phyloP scores from a whole-genome alignment of 2,113 vertebrate genomes.

The Isurus oxyrinchus region DNA sequence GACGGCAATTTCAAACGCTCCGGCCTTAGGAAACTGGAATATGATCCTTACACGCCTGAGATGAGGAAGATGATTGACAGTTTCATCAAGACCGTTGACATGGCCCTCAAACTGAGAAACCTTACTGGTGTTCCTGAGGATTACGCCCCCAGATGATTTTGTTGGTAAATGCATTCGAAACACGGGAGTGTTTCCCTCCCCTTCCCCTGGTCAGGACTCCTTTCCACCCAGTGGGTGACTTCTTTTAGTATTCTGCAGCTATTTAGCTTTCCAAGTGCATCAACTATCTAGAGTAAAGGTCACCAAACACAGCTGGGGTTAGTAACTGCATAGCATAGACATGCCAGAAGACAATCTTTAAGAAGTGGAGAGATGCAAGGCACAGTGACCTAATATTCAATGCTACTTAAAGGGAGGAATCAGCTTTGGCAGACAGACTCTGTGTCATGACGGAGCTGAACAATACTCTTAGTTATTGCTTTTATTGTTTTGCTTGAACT shows the following conservation, averaged over 20 bases:
- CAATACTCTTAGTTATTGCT: not conserved
- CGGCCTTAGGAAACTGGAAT: slow-evolving; percentile 82
- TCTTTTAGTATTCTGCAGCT: not conserved
- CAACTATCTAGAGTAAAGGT: not conserved
- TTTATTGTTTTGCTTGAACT: not conserved
- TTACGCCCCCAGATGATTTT: slow-evolving; percentile 85
- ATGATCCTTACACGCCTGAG: slow-evolving; percentile 80
- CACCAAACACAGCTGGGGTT: not conserved
- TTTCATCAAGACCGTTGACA: slow-evolving; percentile 79
- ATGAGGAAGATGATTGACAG: slow-evolving; percentile 72
- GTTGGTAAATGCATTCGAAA: not conserved
- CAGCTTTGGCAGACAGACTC: not conserved
- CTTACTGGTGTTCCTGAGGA: slow-evolving; percentile 80
- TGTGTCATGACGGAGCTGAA: not conserved
- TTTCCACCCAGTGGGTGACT: not conserved
- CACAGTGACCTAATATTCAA: not conserved
- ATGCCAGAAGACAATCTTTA: not conserved
- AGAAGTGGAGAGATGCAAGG: not conserved
- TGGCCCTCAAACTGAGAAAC: slow-evolving; percentile 68
- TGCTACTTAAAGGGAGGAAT: not conserved
- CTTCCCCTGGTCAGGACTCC: not conserved
- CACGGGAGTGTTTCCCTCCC: not conserved
- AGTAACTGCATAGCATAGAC: not conserved
- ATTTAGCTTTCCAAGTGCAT: slow-evolving; percentile 6
- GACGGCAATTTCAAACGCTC: slow-evolving; percentile 96